These are phyloP conservation scores for Pterostichus niger DNA, from an alignment of 2,888 invertebrate genomes.

Conservation along the genomic window DNA sequence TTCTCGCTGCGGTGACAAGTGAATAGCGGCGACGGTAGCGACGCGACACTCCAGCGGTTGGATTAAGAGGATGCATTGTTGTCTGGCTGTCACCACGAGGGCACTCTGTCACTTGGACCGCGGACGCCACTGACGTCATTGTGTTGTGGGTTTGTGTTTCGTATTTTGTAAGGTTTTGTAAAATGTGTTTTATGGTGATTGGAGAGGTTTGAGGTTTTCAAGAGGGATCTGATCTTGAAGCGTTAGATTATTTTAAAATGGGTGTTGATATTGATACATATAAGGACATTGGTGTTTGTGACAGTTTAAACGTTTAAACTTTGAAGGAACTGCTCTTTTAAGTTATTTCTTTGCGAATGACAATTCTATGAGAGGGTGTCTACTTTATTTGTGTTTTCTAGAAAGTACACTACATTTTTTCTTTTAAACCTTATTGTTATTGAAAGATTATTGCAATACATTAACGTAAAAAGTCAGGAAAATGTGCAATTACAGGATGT, in stretches of 20 bases:
- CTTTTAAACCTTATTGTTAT: too few species aligned
- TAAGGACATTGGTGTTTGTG: not conserved
- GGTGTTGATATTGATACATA: not conserved
- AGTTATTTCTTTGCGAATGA: not conserved
- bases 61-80: conserved; percentile 51
- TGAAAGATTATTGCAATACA: too few species aligned
- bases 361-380: too few species aligned
- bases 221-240: too few species aligned
- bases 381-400: too few species aligned
- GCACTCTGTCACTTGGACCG: conserved; percentile 19
- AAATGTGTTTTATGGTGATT: conserved; percentile 39
- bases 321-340: conserved; percentile 1
- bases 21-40: not conserved
- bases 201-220: conserved; percentile 9
- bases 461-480: too few species aligned
- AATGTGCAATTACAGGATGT: too few species aligned
- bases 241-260: not conserved
- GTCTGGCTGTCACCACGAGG: conserved; percentile 37
- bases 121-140: conserved; percentile 47
- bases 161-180: conserved; percentile 17
- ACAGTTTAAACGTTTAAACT: not conserved
- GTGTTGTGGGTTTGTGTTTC: conserved; percentile 31
- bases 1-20: not conserved
- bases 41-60: conserved; percentile 7
- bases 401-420: too few species aligned